These are phyloP conservation scores for Tipula vernalis DNA, from an alignment of 2,888 invertebrate genomes.

Conservation along the genomic window DNA sequence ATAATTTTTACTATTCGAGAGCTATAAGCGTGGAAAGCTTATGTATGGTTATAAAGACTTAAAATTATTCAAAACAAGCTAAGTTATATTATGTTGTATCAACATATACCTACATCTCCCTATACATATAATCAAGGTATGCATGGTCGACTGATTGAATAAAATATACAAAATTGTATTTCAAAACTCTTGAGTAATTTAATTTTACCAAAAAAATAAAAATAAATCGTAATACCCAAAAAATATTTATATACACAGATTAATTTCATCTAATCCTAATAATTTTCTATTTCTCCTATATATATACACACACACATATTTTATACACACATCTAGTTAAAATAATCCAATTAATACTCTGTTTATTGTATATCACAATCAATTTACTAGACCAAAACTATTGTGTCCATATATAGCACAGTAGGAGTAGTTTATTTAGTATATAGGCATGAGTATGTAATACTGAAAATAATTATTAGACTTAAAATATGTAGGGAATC, in stretches of 20 bases:
- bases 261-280: slow-evolving; percentile 4
- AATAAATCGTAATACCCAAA: not conserved
- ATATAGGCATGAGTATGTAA: not conserved
- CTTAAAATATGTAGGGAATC: not conserved
- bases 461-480: not conserved
- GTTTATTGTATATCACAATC: slow-evolving; percentile 4
- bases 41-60: too few relatives aligned
- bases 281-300: not conserved
- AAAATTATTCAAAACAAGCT: too few relatives aligned
- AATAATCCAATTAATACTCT: not conserved
- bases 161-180: not conserved
- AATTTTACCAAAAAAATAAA: not conserved
- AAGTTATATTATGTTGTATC: too few relatives aligned
- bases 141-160: not conserved
- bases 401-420: not conserved
- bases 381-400: not conserved
- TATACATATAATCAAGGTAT: not conserved
- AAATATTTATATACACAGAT: not conserved
- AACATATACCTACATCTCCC: too few relatives aligned
- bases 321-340: not conserved
- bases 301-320: not conserved
- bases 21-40: too few relatives aligned
- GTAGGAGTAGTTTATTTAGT: not conserved
- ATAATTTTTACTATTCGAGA: too few relatives aligned
- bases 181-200: not conserved